These are phyloP conservation scores for Vulpes ferrilata DNA, from an alignment of 2,113 vertebrate species.

Conservation along the genomic window DNA sequence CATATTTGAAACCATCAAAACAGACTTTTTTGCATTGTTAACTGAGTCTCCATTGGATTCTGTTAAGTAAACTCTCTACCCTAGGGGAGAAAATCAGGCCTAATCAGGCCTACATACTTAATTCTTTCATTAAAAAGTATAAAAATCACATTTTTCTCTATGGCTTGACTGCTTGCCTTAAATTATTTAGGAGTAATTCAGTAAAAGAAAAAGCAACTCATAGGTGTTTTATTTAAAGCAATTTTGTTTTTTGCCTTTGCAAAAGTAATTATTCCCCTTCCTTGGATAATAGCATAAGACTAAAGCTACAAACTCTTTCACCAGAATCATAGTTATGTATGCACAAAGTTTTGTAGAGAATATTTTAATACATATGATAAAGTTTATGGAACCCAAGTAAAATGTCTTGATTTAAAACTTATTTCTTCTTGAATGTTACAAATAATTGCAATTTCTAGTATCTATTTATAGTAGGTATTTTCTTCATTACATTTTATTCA, in stretches of 20 bases:
- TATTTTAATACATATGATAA: neutral
- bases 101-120: neutral
- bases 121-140: neutral
- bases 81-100: neutral
- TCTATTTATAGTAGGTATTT: neutral
- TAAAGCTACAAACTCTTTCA: neutral
- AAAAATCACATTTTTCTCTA: neutral
- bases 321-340: neutral
- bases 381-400: neutral
- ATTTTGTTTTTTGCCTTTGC: conserved; percentile 5
- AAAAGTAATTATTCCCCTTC: neutral
- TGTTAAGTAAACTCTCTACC: neutral
- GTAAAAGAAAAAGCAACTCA: neutral
- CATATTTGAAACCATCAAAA: neutral
- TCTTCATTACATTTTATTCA: conserved; percentile 11
- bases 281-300: neutral
- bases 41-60: neutral
- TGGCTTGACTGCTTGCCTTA: conserved; percentile 6
- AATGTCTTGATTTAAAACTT: neutral
- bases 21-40: neutral
- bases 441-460: neutral
- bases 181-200: conserved; percentile 1
- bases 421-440: neutral
- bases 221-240: neutral
- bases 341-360: neutral